Percentiles rank a stretch among this genome's conserved stretches.
These are phyloP conservation scores for Amblyjoppa proteus DNA, from an alignment of 2,888 invertebrate genomes.

Conservation along the genomic window DNA sequence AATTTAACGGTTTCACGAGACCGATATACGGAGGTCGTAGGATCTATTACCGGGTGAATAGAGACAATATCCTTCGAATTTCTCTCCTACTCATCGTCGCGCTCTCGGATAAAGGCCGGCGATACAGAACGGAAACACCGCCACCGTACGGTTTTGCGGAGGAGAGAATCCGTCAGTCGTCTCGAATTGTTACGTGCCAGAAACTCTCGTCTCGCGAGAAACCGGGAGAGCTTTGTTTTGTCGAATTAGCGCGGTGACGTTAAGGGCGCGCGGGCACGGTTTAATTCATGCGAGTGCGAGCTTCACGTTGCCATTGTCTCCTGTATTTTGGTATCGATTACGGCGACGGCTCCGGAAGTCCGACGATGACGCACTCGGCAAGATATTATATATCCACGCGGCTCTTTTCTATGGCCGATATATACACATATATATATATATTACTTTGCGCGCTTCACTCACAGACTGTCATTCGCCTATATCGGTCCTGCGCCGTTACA, in stretches of 20 bases:
- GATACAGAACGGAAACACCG: constrained; percentile 2
- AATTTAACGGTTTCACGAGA: neutral
- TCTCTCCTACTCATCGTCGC: neutral
- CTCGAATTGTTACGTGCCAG: neutral
- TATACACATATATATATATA: neutral
- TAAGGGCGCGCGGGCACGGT: constrained; percentile 7
- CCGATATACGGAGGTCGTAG: neutral
- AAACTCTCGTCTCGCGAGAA: neutral
- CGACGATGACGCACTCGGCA: constrained; percentile 35
- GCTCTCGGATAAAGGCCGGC: neutral
- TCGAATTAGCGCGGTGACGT: constrained; percentile 38
- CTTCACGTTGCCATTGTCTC: constrained; percentile 3
- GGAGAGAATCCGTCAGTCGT: neutral
- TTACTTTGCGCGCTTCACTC: neutral
- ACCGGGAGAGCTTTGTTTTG: constrained; percentile 9
- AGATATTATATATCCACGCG: neutral
- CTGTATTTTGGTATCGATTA: constrained; percentile 27
- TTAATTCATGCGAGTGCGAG: constrained; percentile 17
- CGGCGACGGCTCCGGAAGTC: constrained; percentile 8
- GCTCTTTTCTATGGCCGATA: neutral
- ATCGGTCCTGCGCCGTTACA: constrained; percentile 13
- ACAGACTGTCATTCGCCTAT: neutral
- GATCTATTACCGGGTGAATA: neutral
- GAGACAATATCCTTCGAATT: neutral
- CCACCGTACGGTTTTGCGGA: neutral